Evolutionary conservation across 2,888 invertebrate genomes (phyloP).

Genomic region (Pollenia angustigena): DNA sequence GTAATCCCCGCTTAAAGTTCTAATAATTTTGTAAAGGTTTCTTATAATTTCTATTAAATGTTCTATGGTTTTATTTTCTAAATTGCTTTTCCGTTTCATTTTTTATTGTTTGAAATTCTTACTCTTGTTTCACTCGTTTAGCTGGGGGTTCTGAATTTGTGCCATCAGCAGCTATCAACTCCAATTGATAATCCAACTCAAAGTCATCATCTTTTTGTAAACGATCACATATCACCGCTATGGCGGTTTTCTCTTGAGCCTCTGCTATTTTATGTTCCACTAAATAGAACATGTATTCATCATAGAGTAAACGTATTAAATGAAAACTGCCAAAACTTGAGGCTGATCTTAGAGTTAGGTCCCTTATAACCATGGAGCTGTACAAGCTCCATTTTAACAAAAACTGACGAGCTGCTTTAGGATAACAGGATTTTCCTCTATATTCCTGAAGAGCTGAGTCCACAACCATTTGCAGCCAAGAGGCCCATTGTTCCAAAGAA

Average conservation of each 20-base stretch:
- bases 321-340: constrained; percentile 99
- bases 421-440: constrained; percentile 92
- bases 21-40: neutral
- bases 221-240: constrained; percentile 92
- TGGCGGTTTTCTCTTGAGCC: constrained; percentile 95
- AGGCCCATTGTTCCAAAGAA: constrained; percentile 98
- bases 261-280: constrained; percentile 98
- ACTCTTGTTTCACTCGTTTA: constrained; percentile 82
- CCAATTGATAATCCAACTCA: constrained; percentile 83
- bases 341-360: constrained; percentile 97
- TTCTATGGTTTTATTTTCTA: neutral
- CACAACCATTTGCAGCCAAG: constrained; percentile 98
- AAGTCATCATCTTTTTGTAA: constrained; percentile 82
- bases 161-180: constrained; percentile 79
- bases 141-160: constrained; percentile 60
- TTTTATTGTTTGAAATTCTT: constrained; percentile 70
- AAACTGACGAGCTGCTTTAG: constrained; percentile 95
- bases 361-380: constrained; percentile 98
- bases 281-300: constrained; percentile 99
- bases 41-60: neutral
- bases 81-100: constrained; percentile 8
- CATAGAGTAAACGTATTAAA: constrained; percentile 97
- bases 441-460: constrained; percentile 94
- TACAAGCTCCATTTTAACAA: constrained; percentile 99
- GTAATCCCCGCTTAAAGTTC: neutral